These are phyloP conservation scores for Lasioglossum figueresi DNA, from an alignment of 2,888 invertebrate species.

Conservation along the genomic window DNA sequence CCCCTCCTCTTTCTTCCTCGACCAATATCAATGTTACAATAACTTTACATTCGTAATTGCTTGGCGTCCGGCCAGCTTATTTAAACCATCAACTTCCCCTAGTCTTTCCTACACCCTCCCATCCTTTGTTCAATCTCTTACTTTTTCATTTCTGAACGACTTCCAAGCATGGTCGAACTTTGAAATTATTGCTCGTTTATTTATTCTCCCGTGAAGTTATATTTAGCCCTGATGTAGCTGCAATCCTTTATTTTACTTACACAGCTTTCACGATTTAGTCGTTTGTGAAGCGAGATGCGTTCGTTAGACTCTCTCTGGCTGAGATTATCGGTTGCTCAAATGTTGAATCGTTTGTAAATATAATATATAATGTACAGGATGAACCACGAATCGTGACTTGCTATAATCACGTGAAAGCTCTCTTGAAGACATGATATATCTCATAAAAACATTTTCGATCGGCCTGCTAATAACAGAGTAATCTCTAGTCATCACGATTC, in stretches of 20 bases:
- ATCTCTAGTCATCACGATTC: no score
- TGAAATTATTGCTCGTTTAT: background rate
- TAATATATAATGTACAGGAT: no score
- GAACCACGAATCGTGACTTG: no score
- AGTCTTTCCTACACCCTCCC: background rate
- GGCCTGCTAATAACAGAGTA: no score
- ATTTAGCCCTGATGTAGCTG: background rate
- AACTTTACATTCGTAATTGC: conserved; percentile 73
- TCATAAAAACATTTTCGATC: no score
- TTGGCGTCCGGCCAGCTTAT: conserved; percentile 65
- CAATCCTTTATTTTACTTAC: background rate
- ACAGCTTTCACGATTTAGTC: background rate
- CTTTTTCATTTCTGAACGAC: conserved; percentile 4
- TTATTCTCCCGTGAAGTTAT: background rate
- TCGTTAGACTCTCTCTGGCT: background rate
- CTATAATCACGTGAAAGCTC: no score
- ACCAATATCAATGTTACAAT: conserved; percentile 71
- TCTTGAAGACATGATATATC: no score
- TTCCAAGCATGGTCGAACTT: conserved; percentile 6
- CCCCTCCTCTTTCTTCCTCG: conserved; percentile 5
- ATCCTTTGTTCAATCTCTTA: background rate
- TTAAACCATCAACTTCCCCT: conserved; percentile 36
- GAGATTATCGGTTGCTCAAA: background rate
- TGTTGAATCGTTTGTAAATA: background rate
- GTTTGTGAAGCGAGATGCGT: background rate